Base-by-base conservation (phyloP, 2,888 invertebrate genomes). In the Hydriomena furcata region DNA sequence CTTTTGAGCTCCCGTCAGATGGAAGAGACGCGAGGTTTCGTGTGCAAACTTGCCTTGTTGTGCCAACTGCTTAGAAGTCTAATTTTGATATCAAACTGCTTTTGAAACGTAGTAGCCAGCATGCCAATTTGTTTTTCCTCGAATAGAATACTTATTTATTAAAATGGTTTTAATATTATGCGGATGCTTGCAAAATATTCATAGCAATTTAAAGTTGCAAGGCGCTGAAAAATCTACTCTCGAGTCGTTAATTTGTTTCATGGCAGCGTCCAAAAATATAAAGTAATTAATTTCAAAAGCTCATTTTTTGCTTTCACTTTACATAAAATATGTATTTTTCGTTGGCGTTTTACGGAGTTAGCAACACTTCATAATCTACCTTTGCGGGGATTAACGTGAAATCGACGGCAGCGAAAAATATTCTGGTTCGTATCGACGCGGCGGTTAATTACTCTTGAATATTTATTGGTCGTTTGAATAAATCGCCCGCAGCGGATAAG, bases 401-500 rank as follows among this genome's bases (percentile, higher is more conserved):
- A 82, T 80, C 79, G 77, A 76, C 79, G 74, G 77, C 73, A 70
- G 78, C 75, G 73, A 84, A 82, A 85, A 84, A 84, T 83, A 82
- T 82, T 76, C 82, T 52, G 60, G 43, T 52, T 49, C 48, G 49
- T 58, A 82, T 83, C 79, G 85, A 76, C 72, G 77, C 68, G 71
- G 73, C 68, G 81, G 84, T 83, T 87, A 86, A 87, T 87, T 87
- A 86, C 86, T 87, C 76, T 79, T 88, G 88, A 86, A 88, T 88
- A 88, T 88, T 87, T 87, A 88, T 87, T 84, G 85, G 84, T 86
- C 86, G 84, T 87, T 87, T 85, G 86, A 86, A 86, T 86, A 87
- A 85, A 85, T 84, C 83, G 84, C 81, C 67, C 64, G 75, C 75
- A 74, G 82, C 74, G 76, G 71, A 78, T 82, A 82, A 82, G 79